A percentile compares a stretch with the other conserved stretches of the same genome.
phyloP scores from a whole-genome alignment of 2,888 invertebrate species.

The Microchrysa polita region DNA sequence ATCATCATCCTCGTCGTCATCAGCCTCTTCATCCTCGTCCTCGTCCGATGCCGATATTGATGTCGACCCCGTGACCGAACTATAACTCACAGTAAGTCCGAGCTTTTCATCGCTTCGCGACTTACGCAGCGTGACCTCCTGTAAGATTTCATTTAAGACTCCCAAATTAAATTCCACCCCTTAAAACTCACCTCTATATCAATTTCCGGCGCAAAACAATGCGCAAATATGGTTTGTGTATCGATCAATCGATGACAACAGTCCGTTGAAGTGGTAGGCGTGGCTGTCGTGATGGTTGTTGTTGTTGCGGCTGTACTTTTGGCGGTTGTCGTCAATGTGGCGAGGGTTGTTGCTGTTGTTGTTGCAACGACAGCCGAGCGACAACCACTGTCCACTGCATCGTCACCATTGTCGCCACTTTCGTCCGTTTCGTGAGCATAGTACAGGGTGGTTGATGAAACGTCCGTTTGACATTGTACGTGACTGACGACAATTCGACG shows the following conservation, averaged over 20 bases:
- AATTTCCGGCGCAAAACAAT: constrained; percentile 68
- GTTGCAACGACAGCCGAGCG: no score
- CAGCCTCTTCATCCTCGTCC: constrained; percentile 60
- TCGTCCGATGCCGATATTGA: constrained; percentile 34
- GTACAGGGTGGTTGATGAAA: background rate
- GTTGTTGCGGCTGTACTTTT: constrained; percentile 50
- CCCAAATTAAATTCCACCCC: background rate
- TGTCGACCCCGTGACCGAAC: constrained; percentile 58
- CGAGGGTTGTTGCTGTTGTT: no score
- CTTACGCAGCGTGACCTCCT: constrained; percentile 75
- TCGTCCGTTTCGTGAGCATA: no score
- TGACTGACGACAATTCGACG: background rate
- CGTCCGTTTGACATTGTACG: constrained; percentile 26
- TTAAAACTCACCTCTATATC: constrained; percentile 67
- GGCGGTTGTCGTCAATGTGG: background rate
- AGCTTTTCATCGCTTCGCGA: constrained; percentile 70
- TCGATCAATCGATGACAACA: constrained; percentile 11
- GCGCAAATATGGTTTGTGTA: constrained; percentile 64
- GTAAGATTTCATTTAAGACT: background rate
- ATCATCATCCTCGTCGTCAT: constrained; percentile 45
- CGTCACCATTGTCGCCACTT: background rate
- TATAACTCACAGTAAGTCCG: constrained; percentile 75
- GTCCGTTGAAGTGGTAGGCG: background rate
- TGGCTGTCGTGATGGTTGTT: background rate
- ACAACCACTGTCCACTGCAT: constrained; percentile 49